These are phyloP conservation scores for Cladopsammia gracilis DNA, from an alignment of 64 coral and sea anemone species.

Conservation along the genomic window DNA sequence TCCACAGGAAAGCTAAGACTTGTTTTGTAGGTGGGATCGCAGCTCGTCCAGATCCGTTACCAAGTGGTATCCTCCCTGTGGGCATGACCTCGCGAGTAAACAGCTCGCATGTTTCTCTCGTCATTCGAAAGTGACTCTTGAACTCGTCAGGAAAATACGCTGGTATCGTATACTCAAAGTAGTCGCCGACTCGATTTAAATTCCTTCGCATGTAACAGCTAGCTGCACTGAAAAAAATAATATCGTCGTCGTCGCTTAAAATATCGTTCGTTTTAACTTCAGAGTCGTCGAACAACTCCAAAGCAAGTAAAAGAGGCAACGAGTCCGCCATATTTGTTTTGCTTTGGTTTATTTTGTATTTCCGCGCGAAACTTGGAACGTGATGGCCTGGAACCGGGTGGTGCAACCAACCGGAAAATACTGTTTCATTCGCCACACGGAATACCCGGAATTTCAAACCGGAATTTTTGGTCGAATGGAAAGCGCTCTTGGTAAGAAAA, in stretches of 20 bases:
- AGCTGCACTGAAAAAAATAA: not conserved
- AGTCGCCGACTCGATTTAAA: slow-evolving; percentile 15
- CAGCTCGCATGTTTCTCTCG: slow-evolving; percentile 3
- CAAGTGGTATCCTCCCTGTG: slow-evolving; percentile 20
- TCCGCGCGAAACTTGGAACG: slow-evolving; percentile 5
- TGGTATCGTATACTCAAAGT: slow-evolving; percentile 21
- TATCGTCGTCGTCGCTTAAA: slow-evolving; percentile 2
- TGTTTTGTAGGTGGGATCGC: slow-evolving; percentile 6
- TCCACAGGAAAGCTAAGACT: slow-evolving; percentile 19
- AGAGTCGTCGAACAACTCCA: slow-evolving; percentile 15
- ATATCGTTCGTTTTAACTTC: not conserved
- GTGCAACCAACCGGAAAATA: slow-evolving; percentile 15
- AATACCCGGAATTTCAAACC: slow-evolving; percentile 8
- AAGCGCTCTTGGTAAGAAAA: too few species aligned
- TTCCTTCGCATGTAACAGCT: slow-evolving; percentile 23
- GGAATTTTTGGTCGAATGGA: slow-evolving; percentile 15
- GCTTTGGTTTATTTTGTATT: slow-evolving; percentile 4
- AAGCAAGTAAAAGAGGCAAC: not conserved
- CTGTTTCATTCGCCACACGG: not conserved
- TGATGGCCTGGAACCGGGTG: not conserved
- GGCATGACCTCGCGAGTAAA: slow-evolving; percentile 22
- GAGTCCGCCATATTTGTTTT: not conserved
- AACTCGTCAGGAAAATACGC: slow-evolving; percentile 18
- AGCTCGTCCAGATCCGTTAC: not conserved
- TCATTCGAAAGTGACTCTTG: not conserved